phyloP scores from a whole-genome alignment of 35 echinoderm and acorn worm genomes.

The Ophiothrix spiculata region DNA sequence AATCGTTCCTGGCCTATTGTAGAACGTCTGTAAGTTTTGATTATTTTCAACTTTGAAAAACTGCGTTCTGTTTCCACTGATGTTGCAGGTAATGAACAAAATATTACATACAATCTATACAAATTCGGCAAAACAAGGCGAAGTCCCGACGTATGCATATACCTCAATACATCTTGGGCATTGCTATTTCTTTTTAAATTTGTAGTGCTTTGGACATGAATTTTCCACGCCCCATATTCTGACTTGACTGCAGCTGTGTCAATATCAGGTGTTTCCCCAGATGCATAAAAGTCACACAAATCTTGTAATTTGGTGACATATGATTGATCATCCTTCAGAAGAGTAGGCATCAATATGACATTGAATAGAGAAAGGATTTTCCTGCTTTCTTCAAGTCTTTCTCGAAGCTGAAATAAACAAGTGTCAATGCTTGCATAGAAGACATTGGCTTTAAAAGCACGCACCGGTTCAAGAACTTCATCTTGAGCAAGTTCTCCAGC shows the following conservation, averaged over 20 bases:
- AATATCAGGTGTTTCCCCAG: background rate
- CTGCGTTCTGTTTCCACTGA: background rate
- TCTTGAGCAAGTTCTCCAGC: background rate
- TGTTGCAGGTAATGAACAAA: background rate
- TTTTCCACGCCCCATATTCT: background rate
- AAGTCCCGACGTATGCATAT: background rate
- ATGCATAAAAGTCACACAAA: background rate
- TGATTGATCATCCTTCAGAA: background rate
- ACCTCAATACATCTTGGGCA: background rate
- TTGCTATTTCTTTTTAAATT: background rate
- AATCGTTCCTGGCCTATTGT: background rate
- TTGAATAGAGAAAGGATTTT: background rate
- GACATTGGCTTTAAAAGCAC: background rate
- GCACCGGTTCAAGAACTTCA: background rate
- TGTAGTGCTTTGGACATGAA: background rate
- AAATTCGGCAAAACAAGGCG: background rate
- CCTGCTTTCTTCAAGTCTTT: background rate
- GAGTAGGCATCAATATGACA: background rate
- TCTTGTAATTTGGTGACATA: background rate
- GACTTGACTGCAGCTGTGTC: background rate
- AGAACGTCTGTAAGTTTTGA: constrained; percentile 9
- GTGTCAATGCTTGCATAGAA: background rate
- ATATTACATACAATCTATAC: background rate
- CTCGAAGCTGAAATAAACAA: background rate
- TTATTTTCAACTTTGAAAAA: constrained; percentile 11